Evolutionary conservation across 2,888 invertebrate species (phyloP).

Genomic region (Scaeva pyrastri): DNA sequence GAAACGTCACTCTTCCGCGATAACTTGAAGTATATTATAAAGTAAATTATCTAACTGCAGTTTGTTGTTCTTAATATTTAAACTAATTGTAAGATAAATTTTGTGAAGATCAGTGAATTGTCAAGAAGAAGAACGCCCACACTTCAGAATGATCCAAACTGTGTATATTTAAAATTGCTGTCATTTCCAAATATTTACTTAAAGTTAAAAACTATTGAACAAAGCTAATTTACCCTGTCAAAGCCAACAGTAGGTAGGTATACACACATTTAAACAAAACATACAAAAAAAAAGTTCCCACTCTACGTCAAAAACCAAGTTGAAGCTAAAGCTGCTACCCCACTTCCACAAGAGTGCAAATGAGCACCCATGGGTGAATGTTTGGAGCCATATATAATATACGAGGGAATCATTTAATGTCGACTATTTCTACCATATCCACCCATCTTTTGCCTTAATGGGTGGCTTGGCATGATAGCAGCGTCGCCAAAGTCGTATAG

Average conservation of each 20-base stretch:
- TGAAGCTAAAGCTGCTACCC: slow-evolving; percentile 41
- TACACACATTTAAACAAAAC: neutral
- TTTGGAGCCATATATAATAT: slow-evolving; percentile 76
- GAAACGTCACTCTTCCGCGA: too few species aligned
- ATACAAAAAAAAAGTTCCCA: slow-evolving; percentile 34
- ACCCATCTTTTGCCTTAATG: slow-evolving; percentile 37
- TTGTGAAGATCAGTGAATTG: too few species aligned
- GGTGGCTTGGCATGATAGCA: slow-evolving; percentile 68
- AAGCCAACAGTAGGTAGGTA: neutral
- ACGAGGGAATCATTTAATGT: slow-evolving; percentile 76
- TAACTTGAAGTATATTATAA: too few species aligned
- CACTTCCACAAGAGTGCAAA: slow-evolving; percentile 70
- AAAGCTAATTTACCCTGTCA: slow-evolving; percentile 15
- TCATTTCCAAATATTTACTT: neutral
- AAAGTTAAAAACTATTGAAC: neutral
- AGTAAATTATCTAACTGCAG: too few species aligned
- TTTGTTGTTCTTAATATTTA: too few species aligned
- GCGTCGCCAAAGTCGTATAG: slow-evolving; percentile 38
- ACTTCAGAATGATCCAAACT: too few species aligned
- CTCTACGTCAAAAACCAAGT: slow-evolving; percentile 31
- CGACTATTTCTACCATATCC: slow-evolving; percentile 58
- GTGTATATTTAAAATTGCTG: neutral
- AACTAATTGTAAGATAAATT: too few species aligned
- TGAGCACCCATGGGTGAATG: slow-evolving; percentile 75
- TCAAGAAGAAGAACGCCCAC: too few species aligned